Base-by-base conservation (phyloP, 2,113 vertebrate species). In the Neodontobutis hainanensis region DNA sequence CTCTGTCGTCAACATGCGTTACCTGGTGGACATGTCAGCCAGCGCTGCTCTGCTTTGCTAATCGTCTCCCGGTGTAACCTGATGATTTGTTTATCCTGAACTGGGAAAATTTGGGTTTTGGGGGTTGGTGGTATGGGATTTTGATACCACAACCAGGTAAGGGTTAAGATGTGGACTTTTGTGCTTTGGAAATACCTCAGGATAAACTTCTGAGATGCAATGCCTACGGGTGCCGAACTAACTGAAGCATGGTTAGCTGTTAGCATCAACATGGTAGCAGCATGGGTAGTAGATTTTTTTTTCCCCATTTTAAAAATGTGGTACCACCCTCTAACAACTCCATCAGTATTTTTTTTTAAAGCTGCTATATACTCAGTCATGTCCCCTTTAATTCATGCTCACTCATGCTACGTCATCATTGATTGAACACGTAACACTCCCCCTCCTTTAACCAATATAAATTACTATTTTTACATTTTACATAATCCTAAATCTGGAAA, bases 151-250 rank as follows among this genome's bases (percentile, higher is more conserved):
- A 12, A 75, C 40, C 77, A 90, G 88, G 86, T 90, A 87, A 83
- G 80, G 19, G 9, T 68, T 48, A 74, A 56, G 58, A 58, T 78
- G 49, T 55, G 58, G 60, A 14, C 4, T 5, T 60, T 42, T 65
- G 8, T 4, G 52, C 5, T 48, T 5, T 46, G 10, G 46, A n/a
- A 36, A 38, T 55, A 46, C 36, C 72, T 88, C 91, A 91, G 92
- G 92, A 93, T 93, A 93, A 93, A 91, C 91, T 84, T 87, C 84
- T 88, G 90, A 81, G 90, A 90, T 91, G 89, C 90, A 92, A 90
- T 59, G n/a, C 65, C 19, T 14, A 62, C 57, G 60, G 81, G 60
- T 15, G 68, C 59, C 69, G 75, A 55, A 81, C 81, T 88, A 85
- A 86, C 78, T 9, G 63, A 83, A 74, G 88, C 88, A 90, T 87